Evolutionary conservation across 2,888 invertebrate species (phyloP).

Genomic region (Alloplasta piceator): DNA sequence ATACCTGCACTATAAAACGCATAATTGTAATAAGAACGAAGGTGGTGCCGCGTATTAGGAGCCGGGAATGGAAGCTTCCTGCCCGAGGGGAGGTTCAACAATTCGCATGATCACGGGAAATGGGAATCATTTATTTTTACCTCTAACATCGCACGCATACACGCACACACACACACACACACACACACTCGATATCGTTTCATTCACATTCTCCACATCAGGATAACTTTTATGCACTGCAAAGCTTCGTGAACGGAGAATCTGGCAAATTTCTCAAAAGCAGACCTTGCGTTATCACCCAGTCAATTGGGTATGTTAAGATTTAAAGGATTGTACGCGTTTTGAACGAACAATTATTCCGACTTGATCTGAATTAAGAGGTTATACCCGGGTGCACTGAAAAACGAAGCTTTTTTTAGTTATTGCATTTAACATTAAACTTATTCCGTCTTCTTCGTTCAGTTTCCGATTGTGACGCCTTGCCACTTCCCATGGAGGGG

Average conservation of each 20-base stretch:
- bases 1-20: slow-evolving; percentile 37
- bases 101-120: slow-evolving; percentile 39
- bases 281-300: no score
- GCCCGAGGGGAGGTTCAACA: slow-evolving; percentile 20
- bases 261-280: neutral
- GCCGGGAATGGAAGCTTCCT: slow-evolving; percentile 31
- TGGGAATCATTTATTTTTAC: slow-evolving; percentile 38
- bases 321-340: no score
- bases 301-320: no score
- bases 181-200: neutral
- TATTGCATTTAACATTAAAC: neutral
- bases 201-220: slow-evolving; percentile 8
- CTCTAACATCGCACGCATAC: slow-evolving; percentile 27
- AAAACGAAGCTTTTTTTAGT: no score
- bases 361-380: no score
- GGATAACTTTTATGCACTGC: neutral
- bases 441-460: neutral
- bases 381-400: no score
- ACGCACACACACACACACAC: neutral
- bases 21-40: slow-evolving; percentile 50
- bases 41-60: slow-evolving; percentile 18
- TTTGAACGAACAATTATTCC: no score
- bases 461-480: neutral
- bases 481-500: neutral
- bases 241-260: slow-evolving; percentile 12